Evolutionary conservation across 2,797 vertebrate species (phyloP).

Genomic region (Pteropus rufus): DNA sequence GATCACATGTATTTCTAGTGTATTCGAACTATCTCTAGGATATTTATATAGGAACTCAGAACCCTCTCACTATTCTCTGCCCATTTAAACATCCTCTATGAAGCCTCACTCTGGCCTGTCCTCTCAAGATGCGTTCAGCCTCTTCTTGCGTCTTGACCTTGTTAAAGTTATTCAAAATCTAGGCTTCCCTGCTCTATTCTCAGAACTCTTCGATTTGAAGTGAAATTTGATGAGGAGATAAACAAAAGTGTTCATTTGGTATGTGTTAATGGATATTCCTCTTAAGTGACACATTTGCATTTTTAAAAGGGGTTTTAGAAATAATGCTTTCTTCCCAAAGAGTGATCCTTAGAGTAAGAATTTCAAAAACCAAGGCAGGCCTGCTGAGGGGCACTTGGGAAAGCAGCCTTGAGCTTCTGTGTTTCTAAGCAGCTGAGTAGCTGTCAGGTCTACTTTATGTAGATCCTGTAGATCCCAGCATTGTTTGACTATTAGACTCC

Average conservation of each 20-base stretch:
- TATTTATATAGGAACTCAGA: background rate
- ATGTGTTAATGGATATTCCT: background rate
- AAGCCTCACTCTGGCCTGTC: background rate
- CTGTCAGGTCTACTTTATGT: background rate
- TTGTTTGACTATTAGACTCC: background rate
- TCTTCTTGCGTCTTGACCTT: background rate
- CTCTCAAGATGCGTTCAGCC: background rate
- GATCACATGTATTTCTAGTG: background rate
- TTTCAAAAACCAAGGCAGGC: background rate
- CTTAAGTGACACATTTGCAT: background rate
- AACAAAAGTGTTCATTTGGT: background rate
- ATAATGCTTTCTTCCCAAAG: background rate
- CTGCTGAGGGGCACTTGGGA: background rate
- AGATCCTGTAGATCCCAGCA: background rate
- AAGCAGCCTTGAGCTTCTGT: background rate
- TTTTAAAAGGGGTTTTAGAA: background rate
- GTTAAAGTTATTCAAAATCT: background rate
- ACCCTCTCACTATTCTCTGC: background rate
- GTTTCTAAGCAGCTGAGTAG: background rate
- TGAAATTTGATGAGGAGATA: background rate
- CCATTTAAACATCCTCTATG: background rate
- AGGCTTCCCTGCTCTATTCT: background rate
- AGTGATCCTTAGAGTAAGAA: background rate
- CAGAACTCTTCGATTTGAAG: background rate
- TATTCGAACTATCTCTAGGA: background rate